A percentile compares a stretch with the other conserved stretches of the same genome.
Conservation (phyloP, 2,888 invertebrate genomes). For the Parasteatoda lunata region DNA sequence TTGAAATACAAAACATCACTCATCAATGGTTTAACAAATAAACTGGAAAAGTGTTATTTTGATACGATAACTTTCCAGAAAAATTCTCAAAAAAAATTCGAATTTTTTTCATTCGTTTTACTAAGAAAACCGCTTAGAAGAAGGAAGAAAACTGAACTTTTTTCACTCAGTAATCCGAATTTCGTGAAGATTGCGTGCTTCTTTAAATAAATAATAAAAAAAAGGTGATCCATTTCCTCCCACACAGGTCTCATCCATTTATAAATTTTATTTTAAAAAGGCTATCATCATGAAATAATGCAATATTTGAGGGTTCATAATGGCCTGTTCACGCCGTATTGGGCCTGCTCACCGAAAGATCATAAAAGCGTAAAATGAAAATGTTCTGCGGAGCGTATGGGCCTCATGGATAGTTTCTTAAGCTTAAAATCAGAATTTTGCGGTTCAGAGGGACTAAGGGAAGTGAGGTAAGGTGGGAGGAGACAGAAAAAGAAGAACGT, state of each 20-base stretch:
- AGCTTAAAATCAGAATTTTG: constrained; percentile 56
- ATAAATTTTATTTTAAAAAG: constrained; percentile 15
- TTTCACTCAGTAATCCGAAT: too few relatives aligned
- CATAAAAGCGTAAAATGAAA: constrained; percentile 62
- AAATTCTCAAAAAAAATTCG: too few relatives aligned
- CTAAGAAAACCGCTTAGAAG: too few relatives aligned
- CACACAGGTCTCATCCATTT: not conserved
- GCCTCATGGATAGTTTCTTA: constrained; percentile 18
- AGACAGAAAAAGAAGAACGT: constrained; percentile 38
- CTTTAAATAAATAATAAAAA: not conserved
- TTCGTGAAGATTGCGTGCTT: not conserved
- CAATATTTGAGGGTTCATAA: constrained; percentile 61
- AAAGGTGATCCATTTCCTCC: constrained; percentile 6
- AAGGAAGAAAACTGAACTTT: too few relatives aligned
- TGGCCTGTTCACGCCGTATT: constrained; percentile 58
- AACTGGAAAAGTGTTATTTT: too few relatives aligned
- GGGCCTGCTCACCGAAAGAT: constrained; percentile 24
- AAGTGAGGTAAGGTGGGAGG: constrained; percentile 6
- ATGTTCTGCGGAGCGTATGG: constrained; percentile 46
- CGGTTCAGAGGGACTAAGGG: constrained; percentile 17
- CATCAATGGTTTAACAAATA: too few relatives aligned
- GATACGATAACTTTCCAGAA: too few relatives aligned
- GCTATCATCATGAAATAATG: constrained; percentile 16
- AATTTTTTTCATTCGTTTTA: too few relatives aligned
- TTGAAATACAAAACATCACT: too few relatives aligned